phyloP scores from a whole-genome alignment of 37 sponge, comb jelly and placozoan genomes.

The Lycopodina hypogea region DNA sequence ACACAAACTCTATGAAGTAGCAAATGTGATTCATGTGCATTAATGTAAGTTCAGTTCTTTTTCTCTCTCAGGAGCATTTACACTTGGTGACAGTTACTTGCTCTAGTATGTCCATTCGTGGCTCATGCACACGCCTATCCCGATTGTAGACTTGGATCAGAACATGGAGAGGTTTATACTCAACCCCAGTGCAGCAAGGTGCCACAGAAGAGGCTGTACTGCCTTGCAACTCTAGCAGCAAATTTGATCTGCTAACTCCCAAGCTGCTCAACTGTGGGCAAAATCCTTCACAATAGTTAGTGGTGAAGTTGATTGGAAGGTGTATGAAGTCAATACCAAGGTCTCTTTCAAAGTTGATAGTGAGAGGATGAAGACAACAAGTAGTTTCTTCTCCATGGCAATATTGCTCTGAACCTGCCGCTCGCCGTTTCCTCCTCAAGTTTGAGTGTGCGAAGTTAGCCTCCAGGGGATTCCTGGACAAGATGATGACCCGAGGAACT shows the following conservation, averaged over 20 bases:
- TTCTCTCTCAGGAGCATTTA: constrained; percentile 37
- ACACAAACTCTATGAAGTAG: too few species aligned
- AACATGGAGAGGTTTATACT: constrained; percentile 30
- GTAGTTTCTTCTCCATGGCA: constrained; percentile 34
- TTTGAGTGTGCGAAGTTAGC: not conserved
- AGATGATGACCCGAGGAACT: constrained; percentile 21
- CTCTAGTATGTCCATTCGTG: constrained; percentile 11
- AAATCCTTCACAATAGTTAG: constrained; percentile 59
- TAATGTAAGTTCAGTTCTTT: too few species aligned
- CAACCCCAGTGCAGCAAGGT: constrained; percentile 58
- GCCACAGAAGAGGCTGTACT: constrained; percentile 19
- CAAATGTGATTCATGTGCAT: too few species aligned
- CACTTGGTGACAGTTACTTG: constrained; percentile 48
- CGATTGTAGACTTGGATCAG: not conserved
- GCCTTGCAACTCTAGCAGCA: constrained; percentile 5
- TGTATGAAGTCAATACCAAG: constrained; percentile 29
- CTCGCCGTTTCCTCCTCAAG: not conserved
- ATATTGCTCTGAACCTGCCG: not conserved
- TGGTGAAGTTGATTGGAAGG: constrained; percentile 10
- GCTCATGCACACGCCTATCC: not conserved
- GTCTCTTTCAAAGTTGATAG: constrained; percentile 46
- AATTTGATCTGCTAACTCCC: constrained; percentile 25
- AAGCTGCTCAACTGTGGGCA: constrained; percentile 29
- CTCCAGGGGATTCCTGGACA: constrained; percentile 41
- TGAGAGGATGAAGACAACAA: constrained; percentile 58